phyloP scores from a whole-genome alignment of 2,888 invertebrate species.

The Chloroclysta siterata region DNA sequence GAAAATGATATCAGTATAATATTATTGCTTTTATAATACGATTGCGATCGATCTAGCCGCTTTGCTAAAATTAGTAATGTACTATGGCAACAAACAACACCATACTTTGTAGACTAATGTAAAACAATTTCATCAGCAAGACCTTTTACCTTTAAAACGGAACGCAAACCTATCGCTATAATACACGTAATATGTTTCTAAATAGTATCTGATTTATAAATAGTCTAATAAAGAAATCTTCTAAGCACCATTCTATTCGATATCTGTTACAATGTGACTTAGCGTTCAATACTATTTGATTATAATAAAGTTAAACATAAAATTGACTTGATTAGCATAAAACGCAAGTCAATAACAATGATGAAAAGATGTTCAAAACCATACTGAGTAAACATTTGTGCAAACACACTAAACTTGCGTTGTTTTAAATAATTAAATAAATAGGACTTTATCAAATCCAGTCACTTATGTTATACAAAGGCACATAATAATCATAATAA shows the following conservation, averaged over 20 bases:
- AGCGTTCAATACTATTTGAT: constrained; percentile 77
- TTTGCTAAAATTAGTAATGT: constrained; percentile 42
- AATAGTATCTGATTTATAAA: constrained; percentile 66
- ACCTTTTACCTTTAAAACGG: constrained; percentile 50
- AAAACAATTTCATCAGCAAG: constrained; percentile 46
- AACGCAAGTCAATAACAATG: constrained; percentile 67
- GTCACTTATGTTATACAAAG: constrained; percentile 76
- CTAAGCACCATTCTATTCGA: constrained; percentile 85
- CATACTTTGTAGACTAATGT: constrained; percentile 54
- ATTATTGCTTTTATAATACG: constrained; percentile 61
- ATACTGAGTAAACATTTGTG: constrained; percentile 76
- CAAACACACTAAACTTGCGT: constrained; percentile 75
- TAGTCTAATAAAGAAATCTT: constrained; percentile 75
- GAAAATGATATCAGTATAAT: constrained; percentile 50
- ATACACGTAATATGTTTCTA: constrained; percentile 56
- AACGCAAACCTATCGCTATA: constrained; percentile 61
- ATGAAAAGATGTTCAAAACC: constrained; percentile 64
- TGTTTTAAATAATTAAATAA: constrained; percentile 62
- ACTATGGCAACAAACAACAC: constrained; percentile 57
- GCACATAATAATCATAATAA: constrained; percentile 83
- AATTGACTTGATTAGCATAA: constrained; percentile 70
- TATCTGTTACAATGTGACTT: constrained; percentile 78
- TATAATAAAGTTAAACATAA: constrained; percentile 74
- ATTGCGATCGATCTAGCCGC: constrained; percentile 54
- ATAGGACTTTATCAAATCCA: constrained; percentile 77